Evolutionary conservation across 2,797 vertebrate species (phyloP), one percentile per base, ranked within the genome.

Genomic region (Pelodytes ibericus): DNA sequence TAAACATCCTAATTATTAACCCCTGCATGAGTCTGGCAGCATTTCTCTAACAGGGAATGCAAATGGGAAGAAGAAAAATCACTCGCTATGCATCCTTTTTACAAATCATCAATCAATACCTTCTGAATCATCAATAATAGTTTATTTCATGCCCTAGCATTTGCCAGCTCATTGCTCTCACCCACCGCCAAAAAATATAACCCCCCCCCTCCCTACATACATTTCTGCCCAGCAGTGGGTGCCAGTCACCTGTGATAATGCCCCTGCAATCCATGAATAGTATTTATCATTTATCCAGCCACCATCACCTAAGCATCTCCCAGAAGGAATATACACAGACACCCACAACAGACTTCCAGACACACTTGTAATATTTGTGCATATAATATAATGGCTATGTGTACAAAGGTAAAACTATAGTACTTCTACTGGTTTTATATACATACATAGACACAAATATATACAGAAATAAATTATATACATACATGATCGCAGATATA

Each of bases 231-330:
- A 60, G 51, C 70, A 53, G 70, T 66, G 75, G 61, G 60, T 78
- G 62, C 62, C 69, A 67, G 63, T 66, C 69, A 77, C 60, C 75
- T 66, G 60, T 44, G 56, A 68, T 72, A 25, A 73, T 79, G 25
- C 57, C 76, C 70, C 76, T 79, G 76, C 76, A 79, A 73, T 67
- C 63, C 63, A 73, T 68, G 70, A 60, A 72, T 56, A 78, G 75
- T 61, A 59, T 61, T 68, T 63, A 71, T 61, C 60, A 49, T 71
- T 63, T 65, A 36, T 11, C 44, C 65, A 77, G 13, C 39, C 49
- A 44, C 63, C 36, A 20, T 78, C 62, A 72, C 63, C 76, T 25
- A 49, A 78, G 51, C 63, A 68, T 71, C 56, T 68, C 76, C 70
- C 76, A 64, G 51, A 29, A 72, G 62, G 57, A 72, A 79, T 67